Evolutionary conservation across 2,888 invertebrate genomes (phyloP).

Genomic region (Apamea anceps): DNA sequence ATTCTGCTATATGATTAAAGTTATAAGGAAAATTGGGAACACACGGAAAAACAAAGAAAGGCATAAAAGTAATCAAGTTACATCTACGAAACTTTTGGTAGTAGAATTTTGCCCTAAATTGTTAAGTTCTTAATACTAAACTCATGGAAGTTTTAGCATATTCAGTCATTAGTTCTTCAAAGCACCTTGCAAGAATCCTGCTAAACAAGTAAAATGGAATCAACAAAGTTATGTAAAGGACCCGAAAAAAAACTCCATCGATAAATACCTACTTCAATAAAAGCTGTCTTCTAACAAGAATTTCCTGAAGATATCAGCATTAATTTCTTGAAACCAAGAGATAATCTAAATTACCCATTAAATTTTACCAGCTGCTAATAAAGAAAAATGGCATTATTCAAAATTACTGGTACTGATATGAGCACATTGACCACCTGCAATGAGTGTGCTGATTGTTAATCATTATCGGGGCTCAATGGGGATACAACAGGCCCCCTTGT

Average conservation of each 20-base stretch:
- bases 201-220: neutral
- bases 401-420: slow-evolving; percentile 48
- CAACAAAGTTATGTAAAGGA: neutral
- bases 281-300: slow-evolving; percentile 12
- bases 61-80: neutral
- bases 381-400: slow-evolving; percentile 54
- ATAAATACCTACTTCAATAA: neutral
- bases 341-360: slow-evolving; percentile 54
- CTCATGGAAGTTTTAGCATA: neutral
- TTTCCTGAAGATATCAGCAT: slow-evolving; percentile 13
- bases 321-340: slow-evolving; percentile 31
- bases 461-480: slow-evolving; percentile 42
- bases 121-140: neutral
- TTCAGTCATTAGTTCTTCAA: neutral
- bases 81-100: neutral
- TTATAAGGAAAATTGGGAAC: neutral
- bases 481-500: slow-evolving; percentile 46
- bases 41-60: neutral
- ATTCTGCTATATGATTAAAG: neutral
- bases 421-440: slow-evolving; percentile 54
- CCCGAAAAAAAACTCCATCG: neutral
- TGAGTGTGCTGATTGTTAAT: slow-evolving; percentile 41
- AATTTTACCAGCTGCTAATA: slow-evolving; percentile 39
- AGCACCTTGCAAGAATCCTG: neutral
- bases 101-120: neutral